A percentile compares a stretch with the other conserved stretches of the same genome.
phyloP scores from a whole-genome alignment of 1,140 invertebrate genomes.

The Xylocopa sonorina region DNA sequence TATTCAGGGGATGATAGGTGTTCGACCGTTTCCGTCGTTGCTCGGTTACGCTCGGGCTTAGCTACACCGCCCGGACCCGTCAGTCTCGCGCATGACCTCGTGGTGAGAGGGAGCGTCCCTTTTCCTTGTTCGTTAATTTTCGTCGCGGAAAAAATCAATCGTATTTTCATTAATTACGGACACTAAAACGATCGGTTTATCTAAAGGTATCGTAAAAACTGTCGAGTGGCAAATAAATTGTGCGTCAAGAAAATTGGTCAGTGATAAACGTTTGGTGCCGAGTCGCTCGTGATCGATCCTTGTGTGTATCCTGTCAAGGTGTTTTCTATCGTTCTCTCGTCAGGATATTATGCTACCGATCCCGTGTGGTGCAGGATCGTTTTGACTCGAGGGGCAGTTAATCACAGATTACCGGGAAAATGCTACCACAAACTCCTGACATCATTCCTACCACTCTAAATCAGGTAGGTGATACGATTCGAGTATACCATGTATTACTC shows the following conservation, averaged over 20 bases:
- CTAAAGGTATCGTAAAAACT: not conserved
- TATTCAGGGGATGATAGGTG: slow-evolving; percentile 44
- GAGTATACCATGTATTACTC: not conserved
- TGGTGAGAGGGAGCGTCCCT: slow-evolving; percentile 44
- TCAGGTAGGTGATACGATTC: slow-evolving; percentile 65
- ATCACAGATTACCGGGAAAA: slow-evolving; percentile 57
- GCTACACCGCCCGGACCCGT: slow-evolving; percentile 69
- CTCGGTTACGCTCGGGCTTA: slow-evolving; percentile 62
- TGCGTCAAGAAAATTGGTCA: slow-evolving; percentile 27
- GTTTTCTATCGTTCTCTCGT: slow-evolving; percentile 41
- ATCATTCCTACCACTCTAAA: slow-evolving; percentile 76
- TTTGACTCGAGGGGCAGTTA: slow-evolving; percentile 56
- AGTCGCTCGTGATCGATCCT: slow-evolving; percentile 60
- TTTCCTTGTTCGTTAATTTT: slow-evolving; percentile 19
- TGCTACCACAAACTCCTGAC: slow-evolving; percentile 77
- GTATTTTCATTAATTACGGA: slow-evolving; percentile 23
- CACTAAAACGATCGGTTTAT: slow-evolving; percentile 3
- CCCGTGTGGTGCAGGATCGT: slow-evolving; percentile 47
- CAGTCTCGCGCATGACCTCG: slow-evolving; percentile 72
- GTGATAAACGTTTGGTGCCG: slow-evolving; percentile 41
- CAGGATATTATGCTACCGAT: slow-evolving; percentile 59
- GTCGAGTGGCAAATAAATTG: slow-evolving; percentile 22
- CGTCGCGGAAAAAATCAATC: slow-evolving; percentile 54
- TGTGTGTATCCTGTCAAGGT: slow-evolving; percentile 55
- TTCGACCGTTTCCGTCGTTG: slow-evolving; percentile 58